A percentile compares a stretch with the other conserved stretches of the same genome.
These are phyloP conservation scores for Trachops cirrhosus DNA, from an alignment of 2,797 vertebrate genomes.

Conservation along the genomic window DNA sequence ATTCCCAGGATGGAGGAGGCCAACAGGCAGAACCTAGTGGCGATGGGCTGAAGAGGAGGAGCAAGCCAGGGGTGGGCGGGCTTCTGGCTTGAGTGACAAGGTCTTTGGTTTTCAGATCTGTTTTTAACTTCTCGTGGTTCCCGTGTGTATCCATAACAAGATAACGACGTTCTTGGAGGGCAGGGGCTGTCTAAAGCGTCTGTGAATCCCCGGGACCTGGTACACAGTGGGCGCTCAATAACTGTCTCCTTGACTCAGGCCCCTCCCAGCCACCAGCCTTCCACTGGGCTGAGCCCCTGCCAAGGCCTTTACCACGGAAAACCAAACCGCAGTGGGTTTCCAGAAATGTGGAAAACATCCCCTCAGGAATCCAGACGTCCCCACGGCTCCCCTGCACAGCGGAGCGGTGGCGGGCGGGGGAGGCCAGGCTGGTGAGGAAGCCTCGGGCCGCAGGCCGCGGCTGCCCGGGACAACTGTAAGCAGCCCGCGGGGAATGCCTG, in stretches of 20 bases:
- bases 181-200: background rate
- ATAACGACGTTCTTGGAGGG: slow-evolving; percentile 30
- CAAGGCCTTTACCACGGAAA: slow-evolving; percentile 70
- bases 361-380: slow-evolving; percentile 68
- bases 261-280: slow-evolving; percentile 39
- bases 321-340: slow-evolving; percentile 75
- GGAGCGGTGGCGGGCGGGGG: background rate
- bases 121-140: slow-evolving; percentile 46
- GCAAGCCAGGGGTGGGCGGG: background rate
- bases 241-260: background rate
- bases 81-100: background rate
- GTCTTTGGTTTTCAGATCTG: background rate
- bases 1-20: background rate
- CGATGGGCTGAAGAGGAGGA: background rate
- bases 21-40: background rate
- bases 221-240: slow-evolving; percentile 43
- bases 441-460: background rate
- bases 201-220: background rate
- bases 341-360: slow-evolving; percentile 77
- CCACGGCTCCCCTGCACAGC: slow-evolving; percentile 1
- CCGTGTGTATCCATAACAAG: slow-evolving; percentile 20
- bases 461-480: background rate
- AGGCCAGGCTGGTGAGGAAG: background rate
- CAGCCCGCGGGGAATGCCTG: background rate
- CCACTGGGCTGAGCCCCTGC: slow-evolving; percentile 35